Base-by-base conservation (phyloP, 2,113 vertebrate genomes). In the Mesembrinibis cayennensis region DNA sequence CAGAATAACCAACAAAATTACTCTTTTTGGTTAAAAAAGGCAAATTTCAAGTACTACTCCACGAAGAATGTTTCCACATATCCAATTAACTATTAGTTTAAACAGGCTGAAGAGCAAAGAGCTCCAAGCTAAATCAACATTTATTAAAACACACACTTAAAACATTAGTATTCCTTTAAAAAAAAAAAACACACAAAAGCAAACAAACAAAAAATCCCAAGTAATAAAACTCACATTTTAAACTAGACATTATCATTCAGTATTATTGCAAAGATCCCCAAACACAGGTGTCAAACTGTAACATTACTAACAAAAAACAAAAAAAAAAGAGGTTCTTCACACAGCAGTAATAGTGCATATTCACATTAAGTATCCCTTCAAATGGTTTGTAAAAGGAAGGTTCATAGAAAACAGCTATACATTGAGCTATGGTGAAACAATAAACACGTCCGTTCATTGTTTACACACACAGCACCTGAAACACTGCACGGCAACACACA, bases 71-170 rank as follows among this genome's bases (percentile, higher is more conserved):
- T 47, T 81, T 90, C 55, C 67, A 56, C 16, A 32, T 42, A 53
- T 18, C 44, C 26, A 67, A 78, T 87, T 72, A 59, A 52, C 38
- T 79, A 47, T 10, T 47, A 61, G 22, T 52, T 93, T 80, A 56
- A 96, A 96, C 97, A 97, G 97, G 97, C 95, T 97, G 97, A 97
- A 96, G 69, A 95, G 96, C 94, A 94, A 96, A 95, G 96, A 95
- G 95, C 96, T 96, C 65, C 76, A 77, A 73, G 79, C 29, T 79
- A 90, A 61, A 84, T 25, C 67, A 72, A 79, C 59, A 42, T n/a
- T 77, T 81, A 93, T 49, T 59, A 67, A 73, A 63, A 90, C 29
- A 69, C 9, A 47, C 21, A 50, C 55, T 61, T 16, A 29, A 79
- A 80, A 58, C 18, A 56, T 40, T 2, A 81, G 23, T 2, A 82